Conservation (phyloP, 1,140 invertebrate species). For the Aporrectodea caliginosa region DNA sequence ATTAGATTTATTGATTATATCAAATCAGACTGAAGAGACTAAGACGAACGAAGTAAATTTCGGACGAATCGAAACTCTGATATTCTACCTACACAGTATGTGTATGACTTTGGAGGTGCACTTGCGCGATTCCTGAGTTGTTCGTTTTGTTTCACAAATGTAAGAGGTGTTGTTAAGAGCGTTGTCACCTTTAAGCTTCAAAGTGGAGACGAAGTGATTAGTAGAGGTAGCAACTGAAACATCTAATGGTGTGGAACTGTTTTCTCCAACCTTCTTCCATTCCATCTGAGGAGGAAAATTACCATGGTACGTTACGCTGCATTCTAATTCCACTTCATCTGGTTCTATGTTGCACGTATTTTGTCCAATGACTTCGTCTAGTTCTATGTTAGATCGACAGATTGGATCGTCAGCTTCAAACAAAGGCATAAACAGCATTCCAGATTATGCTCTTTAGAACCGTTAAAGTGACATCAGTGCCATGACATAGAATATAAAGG, state of each 20-base stretch:
- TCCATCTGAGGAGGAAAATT: not conserved
- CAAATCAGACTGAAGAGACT: too few species aligned
- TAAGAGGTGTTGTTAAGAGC: not conserved
- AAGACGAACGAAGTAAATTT: too few species aligned
- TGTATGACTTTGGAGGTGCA: not conserved
- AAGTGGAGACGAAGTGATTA: not conserved
- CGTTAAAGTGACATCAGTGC: too few species aligned
- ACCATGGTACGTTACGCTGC: not conserved
- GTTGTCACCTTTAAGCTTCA: not conserved
- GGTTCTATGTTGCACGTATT: not conserved
- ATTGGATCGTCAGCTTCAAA: not conserved
- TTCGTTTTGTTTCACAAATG: not conserved
- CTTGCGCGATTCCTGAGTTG: not conserved
- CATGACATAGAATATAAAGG: too few species aligned
- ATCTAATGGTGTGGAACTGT: not conserved
- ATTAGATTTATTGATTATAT: too few species aligned
- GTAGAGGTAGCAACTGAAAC: not conserved
- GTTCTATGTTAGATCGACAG: not conserved
- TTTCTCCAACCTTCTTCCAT: not conserved
- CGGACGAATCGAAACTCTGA: too few species aligned
- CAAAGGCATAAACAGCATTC: too few species aligned
- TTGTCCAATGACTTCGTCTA: not conserved
- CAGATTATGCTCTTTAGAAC: too few species aligned
- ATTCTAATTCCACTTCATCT: not conserved
- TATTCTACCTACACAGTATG: not conserved